Evolutionary conservation across 2,113 vertebrate species (phyloP), one percentile per base, ranked within the genome.

Genomic region (Chrysochloris asiatica): DNA sequence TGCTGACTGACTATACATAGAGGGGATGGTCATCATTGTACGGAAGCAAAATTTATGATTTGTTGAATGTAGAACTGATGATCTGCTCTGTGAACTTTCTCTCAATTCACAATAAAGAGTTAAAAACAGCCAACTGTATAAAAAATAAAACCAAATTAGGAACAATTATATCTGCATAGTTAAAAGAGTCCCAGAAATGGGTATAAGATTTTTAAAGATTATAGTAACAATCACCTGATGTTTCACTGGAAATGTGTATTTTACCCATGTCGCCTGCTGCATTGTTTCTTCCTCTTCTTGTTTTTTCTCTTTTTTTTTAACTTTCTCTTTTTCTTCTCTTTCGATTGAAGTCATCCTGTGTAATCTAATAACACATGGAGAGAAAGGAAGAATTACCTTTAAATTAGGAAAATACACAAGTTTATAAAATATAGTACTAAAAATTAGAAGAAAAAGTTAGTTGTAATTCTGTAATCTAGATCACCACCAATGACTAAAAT

Each of bases 231-330:
- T 92, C 96, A 99, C 99, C 98, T 99, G 99, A 87, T 99, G 99
- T 92, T 99, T 99, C 41, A 99, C 98, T 89, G 99, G 99, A 97
- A 99, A 99, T 6, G 99, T 99, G 50, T 99, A 99, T 94, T 99
- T 99, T 96, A 99, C 99, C 99, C 99, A 99, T 0, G 99, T 99
- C 73, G 99, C 99, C 93, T 99, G 99, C 80, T 99, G 99, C 98
- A 99, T 98, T 0, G 98, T 99, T 98, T 99, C 99, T 92, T 99
- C 99, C 67, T 99, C 99, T 96, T 99, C 99, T 95, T 99, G 98
- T 91, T 99, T 99, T 95, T 98, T 98, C 97, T 99, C 99, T 90
- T 99, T 98, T 97, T 99, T 99, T 97, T 99, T 99, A 26, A 99
- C 98, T 94, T 99, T 99, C 92, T 99, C 99, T 79, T 99, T 99